Evolutionary conservation across 2,888 invertebrate species (phyloP).

Genomic region (Gastrophysa polygoni): DNA sequence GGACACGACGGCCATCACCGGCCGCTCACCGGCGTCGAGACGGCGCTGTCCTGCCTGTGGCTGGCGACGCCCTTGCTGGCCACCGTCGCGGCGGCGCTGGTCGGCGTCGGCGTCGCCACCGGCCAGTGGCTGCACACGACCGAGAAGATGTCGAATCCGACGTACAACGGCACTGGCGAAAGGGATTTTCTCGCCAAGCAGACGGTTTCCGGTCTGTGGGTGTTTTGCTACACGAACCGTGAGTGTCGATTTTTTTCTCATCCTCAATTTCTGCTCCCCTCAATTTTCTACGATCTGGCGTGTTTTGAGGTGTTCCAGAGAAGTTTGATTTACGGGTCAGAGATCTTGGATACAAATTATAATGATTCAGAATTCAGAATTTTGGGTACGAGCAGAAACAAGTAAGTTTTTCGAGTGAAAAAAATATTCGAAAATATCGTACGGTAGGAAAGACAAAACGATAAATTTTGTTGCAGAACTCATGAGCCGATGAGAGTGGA

Average conservation of each 20-base stretch:
- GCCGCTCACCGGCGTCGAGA: conserved; percentile 60
- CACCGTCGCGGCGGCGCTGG: conserved; percentile 72
- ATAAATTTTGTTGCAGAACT: too few species aligned
- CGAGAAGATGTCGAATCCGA: conserved; percentile 80
- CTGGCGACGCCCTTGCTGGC: conserved; percentile 70
- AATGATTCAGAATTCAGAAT: not conserved
- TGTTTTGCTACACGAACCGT: conserved; percentile 80
- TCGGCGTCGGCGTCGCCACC: conserved; percentile 75
- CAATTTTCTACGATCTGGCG: not conserved
- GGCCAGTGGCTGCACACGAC: conserved; percentile 88
- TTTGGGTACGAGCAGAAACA: too few species aligned
- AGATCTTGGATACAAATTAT: too few species aligned
- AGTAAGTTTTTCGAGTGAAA: too few species aligned
- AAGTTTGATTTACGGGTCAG: too few species aligned
- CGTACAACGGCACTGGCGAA: conserved; percentile 78
- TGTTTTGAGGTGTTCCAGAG: too few species aligned
- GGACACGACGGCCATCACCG: conserved; percentile 45
- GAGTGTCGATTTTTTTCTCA: conserved; percentile 58
- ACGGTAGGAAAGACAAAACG: too few species aligned
- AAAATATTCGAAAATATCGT: too few species aligned
- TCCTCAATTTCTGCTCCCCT: not conserved
- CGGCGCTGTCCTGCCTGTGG: conserved; percentile 68
- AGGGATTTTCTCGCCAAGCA: conserved; percentile 73
- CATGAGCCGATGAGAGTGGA: too few species aligned
- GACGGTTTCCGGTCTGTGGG: conserved; percentile 83